Conservation (phyloP, 2,797 vertebrate species). For the Caiman crocodilus region DNA sequence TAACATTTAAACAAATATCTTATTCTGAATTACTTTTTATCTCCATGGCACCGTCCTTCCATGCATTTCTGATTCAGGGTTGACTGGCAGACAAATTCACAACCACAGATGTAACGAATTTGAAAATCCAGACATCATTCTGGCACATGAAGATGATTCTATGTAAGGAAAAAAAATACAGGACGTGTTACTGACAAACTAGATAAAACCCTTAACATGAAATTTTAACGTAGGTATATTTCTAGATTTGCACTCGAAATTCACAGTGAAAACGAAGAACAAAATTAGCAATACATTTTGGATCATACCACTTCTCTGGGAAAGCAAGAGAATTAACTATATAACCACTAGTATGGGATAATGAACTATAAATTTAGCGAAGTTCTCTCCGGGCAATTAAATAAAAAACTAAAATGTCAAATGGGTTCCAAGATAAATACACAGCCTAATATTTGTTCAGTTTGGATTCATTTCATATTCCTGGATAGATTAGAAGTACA, state of each 20-base stretch:
- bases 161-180: neutral
- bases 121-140: slow-evolving; percentile 18
- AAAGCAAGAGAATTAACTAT: neutral
- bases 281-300: neutral
- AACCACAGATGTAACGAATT: neutral
- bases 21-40: slow-evolving; percentile 30
- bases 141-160: neutral
- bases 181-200: neutral
- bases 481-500: neutral
- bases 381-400: neutral
- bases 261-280: neutral
- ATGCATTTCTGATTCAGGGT: slow-evolving; percentile 14
- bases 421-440: neutral
- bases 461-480: neutral
- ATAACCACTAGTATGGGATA: neutral
- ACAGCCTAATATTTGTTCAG: neutral
- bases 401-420: neutral
- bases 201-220: neutral
- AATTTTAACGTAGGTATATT: neutral
- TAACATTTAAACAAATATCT: slow-evolving; percentile 17
- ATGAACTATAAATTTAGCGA: neutral
- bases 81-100: slow-evolving; percentile 14
- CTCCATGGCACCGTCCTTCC: neutral
- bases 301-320: neutral
- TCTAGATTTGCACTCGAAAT: neutral